A percentile compares a stretch with the other conserved stretches of the same genome.
Evolutionary conservation across 1,140 invertebrate genomes (phyloP).

Genomic region (Drosophila kanapiae): DNA sequence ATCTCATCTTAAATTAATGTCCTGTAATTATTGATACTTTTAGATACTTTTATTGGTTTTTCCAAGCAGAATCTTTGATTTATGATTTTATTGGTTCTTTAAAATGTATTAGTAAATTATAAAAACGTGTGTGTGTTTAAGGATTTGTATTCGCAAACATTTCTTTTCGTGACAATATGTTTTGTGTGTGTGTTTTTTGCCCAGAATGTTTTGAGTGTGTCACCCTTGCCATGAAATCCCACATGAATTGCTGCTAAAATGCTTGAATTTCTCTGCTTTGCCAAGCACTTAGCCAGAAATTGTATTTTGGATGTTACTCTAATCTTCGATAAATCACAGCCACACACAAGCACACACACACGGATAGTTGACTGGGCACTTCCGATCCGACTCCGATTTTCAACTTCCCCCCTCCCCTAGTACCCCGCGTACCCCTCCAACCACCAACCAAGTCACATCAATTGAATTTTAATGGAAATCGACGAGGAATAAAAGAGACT

Average conservation of each 20-base stretch:
- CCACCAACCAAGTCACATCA: conserved; percentile 61
- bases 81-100: too few relatives aligned
- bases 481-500: conserved; percentile 83
- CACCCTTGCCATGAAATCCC: conserved; percentile 50
- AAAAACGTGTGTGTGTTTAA: background rate
- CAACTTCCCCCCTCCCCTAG: too few relatives aligned
- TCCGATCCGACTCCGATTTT: conserved; percentile 36
- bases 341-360: conserved; percentile 26
- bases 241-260: conserved; percentile 77
- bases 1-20: too few relatives aligned
- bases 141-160: background rate
- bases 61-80: too few relatives aligned
- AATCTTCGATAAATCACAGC: conserved; percentile 78
- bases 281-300: conserved; percentile 79
- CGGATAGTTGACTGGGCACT: conserved; percentile 68
- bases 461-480: conserved; percentile 84
- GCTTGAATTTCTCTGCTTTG: conserved; percentile 52
- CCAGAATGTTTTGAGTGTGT: conserved; percentile 2
- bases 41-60: too few relatives aligned
- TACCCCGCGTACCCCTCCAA: too few relatives aligned
- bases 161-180: background rate
- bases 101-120: too few relatives aligned
- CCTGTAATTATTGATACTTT: too few relatives aligned
- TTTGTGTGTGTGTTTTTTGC: background rate
- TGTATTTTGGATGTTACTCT: conserved; percentile 80